Base-by-base conservation (phyloP, 1,140 invertebrate genomes). In the Prorops nasuta region DNA sequence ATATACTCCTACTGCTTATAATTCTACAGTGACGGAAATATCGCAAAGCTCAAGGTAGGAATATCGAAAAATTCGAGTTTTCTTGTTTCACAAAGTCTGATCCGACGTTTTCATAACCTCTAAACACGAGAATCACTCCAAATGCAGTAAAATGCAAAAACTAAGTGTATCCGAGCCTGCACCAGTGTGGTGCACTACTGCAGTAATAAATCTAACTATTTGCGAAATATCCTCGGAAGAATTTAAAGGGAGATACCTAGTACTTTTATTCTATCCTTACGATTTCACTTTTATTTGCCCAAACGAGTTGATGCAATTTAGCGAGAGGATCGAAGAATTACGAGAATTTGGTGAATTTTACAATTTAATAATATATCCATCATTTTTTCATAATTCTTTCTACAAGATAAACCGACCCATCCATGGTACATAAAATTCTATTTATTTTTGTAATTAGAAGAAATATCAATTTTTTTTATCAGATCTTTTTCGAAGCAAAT, bases 281-380 rank as follows among this genome's bases (percentile, higher is more conserved):
- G 86, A 89, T 68, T 89, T 89, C 67, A 93, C 90, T 0, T 95
- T 95, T 70, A 89, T 93, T 2, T 95, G 92, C 72, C 92, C 92
- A 9, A 93, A 90, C 8, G 92, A 95, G 78, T 92, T 96, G 42
- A 91, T 95, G 67, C 91, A 91, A 7, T 95, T 93, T 77, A 92
- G 88, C 1, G 92, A 95, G 51, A 79, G 84, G 22, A 81, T 82
- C 2, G 82, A 86, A 14, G 89, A 96, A 72, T 96, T 96, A 78
- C 80, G 81, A 35, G 84, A 86, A 63, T 86, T 93, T 63, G 83
- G 85, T 66, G 60, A 21, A n/a, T n/a, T n/a, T n/a, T n/a, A n/a
- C n/a, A 9, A 32, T 21, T 14, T 19, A 36, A 45, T 39, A 28
- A 34, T 17, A 38, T 6, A 16, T 18, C 37, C n/a, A n/a, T n/a